These are phyloP conservation scores for Tetrax tetrax DNA, from an alignment of 2,113 vertebrate species.

Conservation along the genomic window DNA sequence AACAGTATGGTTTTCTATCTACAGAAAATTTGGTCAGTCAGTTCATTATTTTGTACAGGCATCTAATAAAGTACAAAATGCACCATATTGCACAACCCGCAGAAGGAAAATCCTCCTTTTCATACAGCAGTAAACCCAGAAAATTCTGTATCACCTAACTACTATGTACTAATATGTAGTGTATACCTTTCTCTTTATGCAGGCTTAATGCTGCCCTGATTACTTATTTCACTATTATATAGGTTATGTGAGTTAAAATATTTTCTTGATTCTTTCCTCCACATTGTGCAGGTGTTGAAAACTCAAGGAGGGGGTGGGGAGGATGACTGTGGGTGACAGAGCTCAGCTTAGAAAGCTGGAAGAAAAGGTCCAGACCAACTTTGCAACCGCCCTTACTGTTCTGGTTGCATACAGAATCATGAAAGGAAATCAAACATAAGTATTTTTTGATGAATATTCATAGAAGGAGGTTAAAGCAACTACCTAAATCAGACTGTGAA, in stretches of 20 bases:
- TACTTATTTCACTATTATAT: neutral
- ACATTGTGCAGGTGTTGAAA: neutral
- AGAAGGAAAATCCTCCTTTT: neutral
- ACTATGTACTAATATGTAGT: neutral
- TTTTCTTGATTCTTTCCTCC: neutral
- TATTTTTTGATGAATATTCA: neutral
- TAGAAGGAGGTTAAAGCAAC: neutral
- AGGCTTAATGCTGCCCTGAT: neutral
- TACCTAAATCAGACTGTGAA: neutral
- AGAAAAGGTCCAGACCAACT: neutral
- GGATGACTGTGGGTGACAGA: no score
- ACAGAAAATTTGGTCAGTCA: neutral
- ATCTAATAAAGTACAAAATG: neutral
- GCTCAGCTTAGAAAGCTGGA: neutral
- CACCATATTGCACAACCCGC: neutral
- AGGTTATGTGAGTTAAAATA: neutral
- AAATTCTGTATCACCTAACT: neutral
- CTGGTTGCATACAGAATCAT: fast-evolving
- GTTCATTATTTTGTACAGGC: neutral
- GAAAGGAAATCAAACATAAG: neutral
- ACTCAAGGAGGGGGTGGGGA: neutral
- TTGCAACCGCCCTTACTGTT: neutral
- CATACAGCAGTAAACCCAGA: neutral
- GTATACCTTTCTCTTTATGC: neutral
- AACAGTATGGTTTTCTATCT: neutral